Evolutionary conservation across 30 jellyfish, hydroid and myxozoan species (phyloP), one percentile per base, ranked within the genome.

Genomic region (Cassiopea andromeda): DNA sequence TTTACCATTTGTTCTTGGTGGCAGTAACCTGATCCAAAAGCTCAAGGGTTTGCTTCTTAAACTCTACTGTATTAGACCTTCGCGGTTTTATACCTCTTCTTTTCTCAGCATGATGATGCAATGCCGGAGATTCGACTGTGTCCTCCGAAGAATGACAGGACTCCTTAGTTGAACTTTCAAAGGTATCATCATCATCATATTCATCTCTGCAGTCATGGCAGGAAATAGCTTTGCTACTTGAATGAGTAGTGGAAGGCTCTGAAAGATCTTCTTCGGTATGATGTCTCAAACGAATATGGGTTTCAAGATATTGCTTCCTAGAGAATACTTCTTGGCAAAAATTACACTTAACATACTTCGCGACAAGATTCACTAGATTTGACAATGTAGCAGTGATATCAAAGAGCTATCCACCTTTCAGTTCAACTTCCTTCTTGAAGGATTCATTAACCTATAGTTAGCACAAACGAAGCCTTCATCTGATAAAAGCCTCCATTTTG

Each of bases 161-260:
- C 44, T 74, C 83, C 83, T 17, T 74, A 74, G 83, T 74, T 9
- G 83, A 74, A 43, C 83, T 74, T 74, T 43, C 60, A 74, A 74
- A 74, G 13, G 68, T 57, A 57, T 57, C 13, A 61, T 60, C 44
- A 74, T 74, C 59, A 74, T 74, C 59, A 74, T n/a, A n/a, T n/a
- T n/a, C n/a, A n/a, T 46, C 58, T 74, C 83, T 74, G 60, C 83
- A 7, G 64, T 43, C 83, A 14, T 74, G 83, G 50, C n/a, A n/a
- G n/a, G n/a, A n/a, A n/a, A n/a, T n/a, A n/a, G n/a, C n/a, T n/a
- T n/a, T n/a, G n/a, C n/a, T n/a, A n/a, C n/a, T n/a, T n/a, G n/a
- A n/a, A n/a, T n/a, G n/a, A n/a, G n/a, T n/a, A n/a, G 83, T 74
- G 59, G 83, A 74, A 74, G 83, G 83, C 83, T 74, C 83, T 74